These are phyloP conservation scores for Zaprionus ghesquierei DNA, from an alignment of 1,140 invertebrate species.

Conservation along the genomic window DNA sequence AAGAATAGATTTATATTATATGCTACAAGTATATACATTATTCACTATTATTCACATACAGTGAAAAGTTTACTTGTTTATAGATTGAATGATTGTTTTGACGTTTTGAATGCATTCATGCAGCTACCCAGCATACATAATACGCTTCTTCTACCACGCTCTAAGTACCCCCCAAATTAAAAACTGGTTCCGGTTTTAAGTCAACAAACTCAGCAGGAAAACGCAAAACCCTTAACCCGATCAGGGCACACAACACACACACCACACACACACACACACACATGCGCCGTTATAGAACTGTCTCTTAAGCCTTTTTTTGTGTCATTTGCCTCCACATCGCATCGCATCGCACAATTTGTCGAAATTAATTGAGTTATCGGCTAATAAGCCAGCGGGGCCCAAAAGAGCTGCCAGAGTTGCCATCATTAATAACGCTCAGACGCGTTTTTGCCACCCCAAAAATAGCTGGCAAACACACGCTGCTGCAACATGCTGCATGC, in stretches of 20 bases:
- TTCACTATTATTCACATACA: no score
- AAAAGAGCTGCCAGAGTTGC: slow-evolving; percentile 30
- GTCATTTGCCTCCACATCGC: no score
- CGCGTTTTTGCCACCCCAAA: slow-evolving; percentile 45
- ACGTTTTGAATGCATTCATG: no score
- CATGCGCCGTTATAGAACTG: background rate
- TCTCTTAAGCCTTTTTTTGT: slow-evolving; percentile 27
- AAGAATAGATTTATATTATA: no score
- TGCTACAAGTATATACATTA: no score
- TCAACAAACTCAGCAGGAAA: background rate
- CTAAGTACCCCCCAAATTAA: no score
- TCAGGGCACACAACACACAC: background rate
- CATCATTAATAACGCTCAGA: slow-evolving; percentile 76
- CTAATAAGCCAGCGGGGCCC: slow-evolving; percentile 56
- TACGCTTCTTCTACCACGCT: no score
- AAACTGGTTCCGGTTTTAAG: background rate
- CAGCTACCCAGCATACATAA: no score
- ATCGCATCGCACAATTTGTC: slow-evolving; percentile 57
- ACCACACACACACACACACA: background rate
- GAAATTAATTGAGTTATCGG: slow-evolving; percentile 75
- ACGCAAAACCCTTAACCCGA: background rate
- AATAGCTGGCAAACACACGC: slow-evolving; percentile 30
- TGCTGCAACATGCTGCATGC: background rate
- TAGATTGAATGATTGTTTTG: no score
- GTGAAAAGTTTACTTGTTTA: no score